Base-by-base conservation (phyloP, 2,113 vertebrate species). In the Trachemys scripta region DNA sequence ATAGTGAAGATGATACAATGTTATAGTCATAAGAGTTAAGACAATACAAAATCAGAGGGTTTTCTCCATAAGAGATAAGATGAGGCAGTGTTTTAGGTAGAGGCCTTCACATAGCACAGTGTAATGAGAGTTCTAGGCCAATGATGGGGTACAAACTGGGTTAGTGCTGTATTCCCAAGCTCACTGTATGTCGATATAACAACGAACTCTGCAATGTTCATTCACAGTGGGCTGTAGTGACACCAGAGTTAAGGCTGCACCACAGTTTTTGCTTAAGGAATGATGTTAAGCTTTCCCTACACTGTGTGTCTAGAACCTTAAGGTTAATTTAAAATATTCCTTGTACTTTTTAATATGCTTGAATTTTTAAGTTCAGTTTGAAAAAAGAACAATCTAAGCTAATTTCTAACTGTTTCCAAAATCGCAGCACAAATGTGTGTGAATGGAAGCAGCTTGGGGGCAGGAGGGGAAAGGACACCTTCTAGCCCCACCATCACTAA, bases 241-340 rank as follows among this genome's bases (percentile, higher is more conserved):
- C n/a, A 2, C 29, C 3, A 2, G 10, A 0, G 25, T 59, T 31
- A 31, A 62, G 29, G 29, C 13, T 62, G 29, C 59, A 62, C 17
- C 24, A 2, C 29, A 27, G 49, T 1, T 2, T 62, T 80, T 45
- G 13, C 20, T 82, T 59, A n/a, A 0, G 0, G 10, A 14, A 72
- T 49, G 82, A 57, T 50, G 24, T 62, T 38, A n/a, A 59, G 22
- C 3, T 72, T 81, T 1, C 90, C 31, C 72, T 62, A 35, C 17
- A 1, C 4, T 62, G 56, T 57, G 10, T 27, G 59, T 62, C 14
- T 7, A 29, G 29, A 62, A 29, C 27, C 6, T 62, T 62, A 62
- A 14, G 59, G 0, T 49, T 13, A 0, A 38, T 51, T 17, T 54
- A 45, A 62, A 42, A 27, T 82, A 69, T 75, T 65, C 20, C 29